Base-by-base conservation (phyloP, 2,888 invertebrate genomes). In the Orthosia incerta region DNA sequence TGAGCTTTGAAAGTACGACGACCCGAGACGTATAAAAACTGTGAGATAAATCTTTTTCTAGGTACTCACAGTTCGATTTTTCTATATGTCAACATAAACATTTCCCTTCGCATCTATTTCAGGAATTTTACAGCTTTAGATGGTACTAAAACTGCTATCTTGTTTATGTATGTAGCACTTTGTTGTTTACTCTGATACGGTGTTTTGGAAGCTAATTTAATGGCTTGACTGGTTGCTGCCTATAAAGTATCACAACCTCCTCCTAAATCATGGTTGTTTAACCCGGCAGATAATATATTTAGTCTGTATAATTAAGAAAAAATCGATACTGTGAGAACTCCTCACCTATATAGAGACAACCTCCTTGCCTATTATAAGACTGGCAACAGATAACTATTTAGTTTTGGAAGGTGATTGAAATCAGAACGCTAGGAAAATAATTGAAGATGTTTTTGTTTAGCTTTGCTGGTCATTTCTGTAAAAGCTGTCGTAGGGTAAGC, bases 81-180 rank as follows among this genome's bases (percentile, higher is more conserved):
- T 18, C 2, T 53, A 71, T 39, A 59, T 59, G 71, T 48, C 46
- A 61, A 59, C 57, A 51, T 59, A 63, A 61, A 60, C n/a, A 71
- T 71, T 57, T 63, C 20, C 26, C 23, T 63, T 59, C 51, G 31
- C 16, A 60, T 63, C 62, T 76, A 71, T 76, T 76, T 63, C 23
- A 53, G 48, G 70, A 70, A 20, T 71, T 63, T 76, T 71, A 76
- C 51, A 53, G 48, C 76, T 76, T 70, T 48, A 63, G 59, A 76
- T 48, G 20, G 53, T 55, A 71, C 48, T 76, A 76, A 76, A 76
- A 76, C 15, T 48, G 45, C 16, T 76, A 76, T 76, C 76, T 76
- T 53, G n/a, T 76, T 45, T 63, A 46, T 50, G 46, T 60, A 1
- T 60, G 39, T 61, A 20, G 48, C n/a, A 62, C 53, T 63, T 60